A percentile compares a stretch with the other conserved stretches of the same genome.
Evolutionary conservation across 1,140 invertebrate genomes (phyloP).

Genomic region (Cotesia glomerata): DNA sequence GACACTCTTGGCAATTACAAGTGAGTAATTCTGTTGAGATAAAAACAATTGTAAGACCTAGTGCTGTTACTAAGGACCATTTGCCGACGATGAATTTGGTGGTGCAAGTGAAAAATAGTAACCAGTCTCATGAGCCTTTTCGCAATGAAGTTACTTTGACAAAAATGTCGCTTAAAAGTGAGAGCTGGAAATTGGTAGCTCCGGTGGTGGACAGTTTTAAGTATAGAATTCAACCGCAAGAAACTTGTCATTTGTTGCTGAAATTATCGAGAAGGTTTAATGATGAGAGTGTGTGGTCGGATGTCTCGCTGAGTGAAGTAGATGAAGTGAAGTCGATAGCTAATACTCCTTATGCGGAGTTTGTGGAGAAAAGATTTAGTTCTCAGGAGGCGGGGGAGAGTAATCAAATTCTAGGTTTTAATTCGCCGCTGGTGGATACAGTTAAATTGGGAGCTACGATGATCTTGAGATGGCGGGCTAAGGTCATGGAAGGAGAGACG

Average conservation of each 20-base stretch:
- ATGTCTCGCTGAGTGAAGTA: conserved; percentile 49
- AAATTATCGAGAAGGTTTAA: conserved; percentile 53
- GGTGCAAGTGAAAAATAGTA: conserved; percentile 71
- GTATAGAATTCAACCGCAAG: conserved; percentile 62
- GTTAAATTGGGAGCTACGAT: conserved; percentile 51
- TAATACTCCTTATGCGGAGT: conserved; percentile 49
- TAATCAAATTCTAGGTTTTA: conserved; percentile 15
- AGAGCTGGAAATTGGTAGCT: conserved; percentile 62
- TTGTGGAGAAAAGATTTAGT: conserved; percentile 48
- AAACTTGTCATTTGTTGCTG: conserved; percentile 63
- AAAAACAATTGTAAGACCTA: conserved; percentile 63
- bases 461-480: conserved; percentile 54
- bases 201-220: conserved; percentile 51
- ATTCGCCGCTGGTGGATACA: conserved; percentile 33
- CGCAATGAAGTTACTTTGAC: conserved; percentile 68
- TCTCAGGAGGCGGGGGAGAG: conserved; percentile 39
- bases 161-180: conserved; percentile 66
- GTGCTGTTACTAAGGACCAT: conserved; percentile 61
- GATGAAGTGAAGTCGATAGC: conserved; percentile 33
- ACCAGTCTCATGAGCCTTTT: conserved; percentile 68
- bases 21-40: conserved; percentile 73
- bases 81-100: conserved; percentile 67
- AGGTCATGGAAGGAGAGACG: conserved; percentile 48
- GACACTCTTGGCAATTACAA: conserved; percentile 73
- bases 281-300: conserved; percentile 46